These are phyloP conservation scores for Argyrosomus japonicus DNA, from an alignment of 2,113 vertebrate species.

Conservation along the genomic window DNA sequence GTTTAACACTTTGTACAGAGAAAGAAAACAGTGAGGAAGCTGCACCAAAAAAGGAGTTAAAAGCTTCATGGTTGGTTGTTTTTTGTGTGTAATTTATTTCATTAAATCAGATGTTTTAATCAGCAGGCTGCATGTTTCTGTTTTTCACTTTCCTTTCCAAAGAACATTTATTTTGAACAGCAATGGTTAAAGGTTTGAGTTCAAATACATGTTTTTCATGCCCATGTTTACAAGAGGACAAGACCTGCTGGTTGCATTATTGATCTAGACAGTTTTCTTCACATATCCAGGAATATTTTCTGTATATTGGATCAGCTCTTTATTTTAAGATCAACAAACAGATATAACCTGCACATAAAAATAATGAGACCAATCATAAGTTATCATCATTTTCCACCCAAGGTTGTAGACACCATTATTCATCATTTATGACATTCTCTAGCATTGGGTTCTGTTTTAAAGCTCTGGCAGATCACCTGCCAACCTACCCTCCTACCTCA, in stretches of 20 bases:
- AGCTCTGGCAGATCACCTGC: constrained; percentile 9
- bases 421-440: constrained; percentile 12
- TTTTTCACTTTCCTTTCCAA: not conserved
- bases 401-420: not conserved
- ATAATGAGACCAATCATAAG: not conserved
- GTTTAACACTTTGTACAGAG: not conserved
- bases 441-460: constrained; percentile 15
- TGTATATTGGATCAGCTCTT: not conserved
- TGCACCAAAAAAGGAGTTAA: not conserved
- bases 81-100: not conserved
- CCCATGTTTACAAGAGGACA: not conserved
- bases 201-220: not conserved
- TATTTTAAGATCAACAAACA: too few species aligned
- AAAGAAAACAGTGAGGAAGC: not conserved
- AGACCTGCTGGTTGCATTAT: not conserved
- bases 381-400: not conserved
- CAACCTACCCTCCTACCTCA: constrained; percentile 2
- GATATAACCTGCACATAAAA: too few species aligned
- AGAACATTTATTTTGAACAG: not conserved
- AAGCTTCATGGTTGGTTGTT: not conserved
- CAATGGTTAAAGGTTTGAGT: not conserved
- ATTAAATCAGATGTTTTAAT: not conserved
- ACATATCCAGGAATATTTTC: not conserved
- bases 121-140: not conserved
- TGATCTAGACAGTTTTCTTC: too few species aligned